Base-by-base conservation (phyloP, 1,140 invertebrate species). In the Bombus confusus region DNA sequence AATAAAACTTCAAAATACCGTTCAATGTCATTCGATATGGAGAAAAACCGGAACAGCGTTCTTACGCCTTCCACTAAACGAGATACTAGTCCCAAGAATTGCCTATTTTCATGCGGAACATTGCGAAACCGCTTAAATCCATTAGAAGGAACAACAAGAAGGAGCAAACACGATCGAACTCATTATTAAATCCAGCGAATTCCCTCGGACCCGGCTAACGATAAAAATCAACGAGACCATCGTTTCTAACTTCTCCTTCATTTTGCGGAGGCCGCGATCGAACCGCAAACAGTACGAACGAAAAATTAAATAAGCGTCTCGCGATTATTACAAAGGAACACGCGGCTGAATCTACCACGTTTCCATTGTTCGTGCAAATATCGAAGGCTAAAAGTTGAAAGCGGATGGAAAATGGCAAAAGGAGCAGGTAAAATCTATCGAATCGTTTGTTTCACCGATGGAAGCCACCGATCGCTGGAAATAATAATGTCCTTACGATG, bases 401-500 rank as follows among this genome's bases (percentile, higher is more conserved):
- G 9, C 13, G 28, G 25, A 5, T 28, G 25, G 68, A 68, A 28
- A 66, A 34, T 66, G n/a, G 62, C n/a, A n/a, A 1, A 18, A 15
- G 66, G n/a, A 9, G n/a, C 66, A 68, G 37, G 5, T 43, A 34
- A 64, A 74, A 34, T 41, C 37, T 37, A 64, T 64, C 15, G 47
- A 39, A 9, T 47, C 5, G 10, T 28, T 43, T 39, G 39, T 6
- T 28, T n/a, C 13, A 62, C 18, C 28, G 39, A 15, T 18, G 25
- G 34, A 34, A 57, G 41, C n/a, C 28, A 64, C 59, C 39, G 37
- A 88, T 87, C 74, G 43, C 18, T 62, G 66, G n/a, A n/a, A 37
- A 80, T 80, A 73, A 81, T 81, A 77, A 86, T 31, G 57, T 82
- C 57, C 28, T 82, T 86, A 69, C 66, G 52, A 80, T 22, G 52